Base-by-base conservation (phyloP, 2,888 invertebrate genomes). In the Torymus auratus region DNA sequence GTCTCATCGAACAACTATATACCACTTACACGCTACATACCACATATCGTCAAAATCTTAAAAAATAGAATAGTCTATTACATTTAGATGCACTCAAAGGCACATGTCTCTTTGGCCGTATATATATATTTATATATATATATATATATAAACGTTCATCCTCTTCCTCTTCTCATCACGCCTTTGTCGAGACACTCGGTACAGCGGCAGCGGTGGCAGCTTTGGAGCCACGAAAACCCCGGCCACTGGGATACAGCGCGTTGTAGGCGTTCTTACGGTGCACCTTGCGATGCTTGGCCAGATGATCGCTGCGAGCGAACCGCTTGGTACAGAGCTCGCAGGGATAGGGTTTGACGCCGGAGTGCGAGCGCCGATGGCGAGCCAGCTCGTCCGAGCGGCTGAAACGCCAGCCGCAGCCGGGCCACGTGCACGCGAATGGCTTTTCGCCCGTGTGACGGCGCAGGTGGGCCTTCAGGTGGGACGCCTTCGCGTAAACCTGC, bases 341-440 rank as follows among this genome's bases (percentile, higher is more conserved):
- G 80, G 95, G 94, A 91, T 98, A 98, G 0, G 98, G 98, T 91
- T 98, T 98, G 83, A 97, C 94, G 0, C 98, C 98, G 0, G 97
- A 97, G 91, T 98, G 98, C n/a, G 97, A 98, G 83, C 98, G 94
- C 74, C 96, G 94, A 90, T 98, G 98, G 20, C 98, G 93, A 2
- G 98, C 97, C 84, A 98, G 91, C 91, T 98, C 98, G 90, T 98
- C 98, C 0, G 98, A 98, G 78, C 98, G 93, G 17, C 98, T 98
- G 92, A 98, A 98, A 85, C 96, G 93, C 98, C 98, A 98, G 53
- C 94, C 94, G 90, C 98, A 98, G 62, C 95, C 96, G 3, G 94
- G 92, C 95, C 95, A 95, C 75, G 93, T 94, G 89, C 95, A 95
- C 11, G 92, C 92, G 87, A 95, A 95, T 0, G 95, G 95, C 87